Conservation (phyloP, 1,140 invertebrate species). For the Dufourea novaeangliae region DNA sequence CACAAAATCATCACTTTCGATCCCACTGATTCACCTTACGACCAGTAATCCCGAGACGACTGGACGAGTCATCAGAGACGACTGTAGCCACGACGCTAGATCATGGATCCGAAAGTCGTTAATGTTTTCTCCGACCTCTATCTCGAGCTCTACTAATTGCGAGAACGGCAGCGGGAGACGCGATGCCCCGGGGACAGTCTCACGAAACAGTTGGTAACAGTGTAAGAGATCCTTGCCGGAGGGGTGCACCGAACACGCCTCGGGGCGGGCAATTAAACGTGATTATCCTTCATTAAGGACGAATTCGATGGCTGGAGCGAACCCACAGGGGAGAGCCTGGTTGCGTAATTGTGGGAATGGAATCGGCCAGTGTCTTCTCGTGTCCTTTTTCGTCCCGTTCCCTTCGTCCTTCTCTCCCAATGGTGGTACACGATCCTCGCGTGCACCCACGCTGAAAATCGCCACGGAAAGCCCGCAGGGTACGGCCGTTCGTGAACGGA, state of each 20-base stretch:
- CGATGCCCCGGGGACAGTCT: slow-evolving; percentile 42
- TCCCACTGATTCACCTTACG: too few species aligned
- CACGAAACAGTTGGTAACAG: slow-evolving; percentile 48
- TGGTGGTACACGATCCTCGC: slow-evolving; percentile 64
- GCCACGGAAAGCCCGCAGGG: slow-evolving; percentile 24
- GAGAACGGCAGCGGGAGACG: slow-evolving; percentile 15
- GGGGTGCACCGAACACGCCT: slow-evolving; percentile 62
- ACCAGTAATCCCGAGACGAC: too few species aligned
- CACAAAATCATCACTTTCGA: too few species aligned
- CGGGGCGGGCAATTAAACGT: slow-evolving; percentile 74
- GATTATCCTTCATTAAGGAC: slow-evolving; percentile 78
- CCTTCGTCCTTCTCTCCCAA: slow-evolving; percentile 19
- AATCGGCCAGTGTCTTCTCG: slow-evolving; percentile 68
- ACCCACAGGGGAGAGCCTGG: slow-evolving; percentile 48
- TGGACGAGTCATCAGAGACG: too few species aligned
- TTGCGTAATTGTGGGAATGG: slow-evolving; percentile 78
- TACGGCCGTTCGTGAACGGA: slow-evolving; percentile 36
- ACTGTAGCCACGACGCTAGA: too few species aligned
- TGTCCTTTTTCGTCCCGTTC: slow-evolving; percentile 40
- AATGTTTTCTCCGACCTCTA: slow-evolving; percentile 35
- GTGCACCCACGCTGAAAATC: slow-evolving; percentile 75
- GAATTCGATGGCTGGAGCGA: slow-evolving; percentile 70
- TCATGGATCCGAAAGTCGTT: slow-evolving; percentile 29
- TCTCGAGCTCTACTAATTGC: slow-evolving; percentile 39
- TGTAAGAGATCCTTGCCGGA: slow-evolving; percentile 55